Conservation (phyloP, 35 echinoderm and acorn worm species). For the Anneissia japonica region DNA sequence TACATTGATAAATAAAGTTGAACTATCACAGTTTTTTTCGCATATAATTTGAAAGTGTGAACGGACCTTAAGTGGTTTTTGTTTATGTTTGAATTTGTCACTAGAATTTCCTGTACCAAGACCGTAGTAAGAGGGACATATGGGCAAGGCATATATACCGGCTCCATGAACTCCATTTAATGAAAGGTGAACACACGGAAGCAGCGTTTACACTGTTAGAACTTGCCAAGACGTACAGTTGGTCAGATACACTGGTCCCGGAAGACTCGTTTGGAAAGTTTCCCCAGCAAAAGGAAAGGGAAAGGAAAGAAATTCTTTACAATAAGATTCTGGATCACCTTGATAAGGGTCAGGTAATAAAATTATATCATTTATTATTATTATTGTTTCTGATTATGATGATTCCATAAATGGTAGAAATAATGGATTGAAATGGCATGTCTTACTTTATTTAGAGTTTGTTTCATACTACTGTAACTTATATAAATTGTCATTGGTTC, state of each 20-base stretch:
- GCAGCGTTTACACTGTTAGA: slow-evolving; percentile 68
- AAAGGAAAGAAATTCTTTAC: slow-evolving; percentile 77
- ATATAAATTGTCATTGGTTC: too few relatives aligned
- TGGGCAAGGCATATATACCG: slow-evolving; percentile 78
- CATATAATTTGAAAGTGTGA: too few relatives aligned
- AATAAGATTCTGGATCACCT: slow-evolving; percentile 71
- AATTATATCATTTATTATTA: background rate
- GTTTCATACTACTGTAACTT: too few relatives aligned
- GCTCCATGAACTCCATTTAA: slow-evolving; percentile 73
- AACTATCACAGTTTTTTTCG: too few relatives aligned
- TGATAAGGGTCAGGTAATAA: slow-evolving; percentile 72
- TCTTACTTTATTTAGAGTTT: too few relatives aligned
- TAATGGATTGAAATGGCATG: too few relatives aligned
- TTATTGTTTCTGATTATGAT: background rate
- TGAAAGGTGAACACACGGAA: slow-evolving; percentile 62
- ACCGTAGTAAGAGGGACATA: slow-evolving; percentile 56
- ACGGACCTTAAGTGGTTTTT: too few relatives aligned
- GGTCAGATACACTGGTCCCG: slow-evolving; percentile 42
- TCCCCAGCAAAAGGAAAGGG: slow-evolving; percentile 35
- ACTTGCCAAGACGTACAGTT: slow-evolving; percentile 59
- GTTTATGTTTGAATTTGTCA: background rate
- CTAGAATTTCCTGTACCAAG: slow-evolving; percentile 81
- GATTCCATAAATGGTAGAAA: too few relatives aligned
- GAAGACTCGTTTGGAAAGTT: slow-evolving; percentile 14
- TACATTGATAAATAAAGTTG: too few relatives aligned